Percentiles rank a stretch among this genome's conserved stretches.
phyloP scores from a whole-genome alignment of 1,140 invertebrate species.

The Dendrolimus kikuchii region DNA sequence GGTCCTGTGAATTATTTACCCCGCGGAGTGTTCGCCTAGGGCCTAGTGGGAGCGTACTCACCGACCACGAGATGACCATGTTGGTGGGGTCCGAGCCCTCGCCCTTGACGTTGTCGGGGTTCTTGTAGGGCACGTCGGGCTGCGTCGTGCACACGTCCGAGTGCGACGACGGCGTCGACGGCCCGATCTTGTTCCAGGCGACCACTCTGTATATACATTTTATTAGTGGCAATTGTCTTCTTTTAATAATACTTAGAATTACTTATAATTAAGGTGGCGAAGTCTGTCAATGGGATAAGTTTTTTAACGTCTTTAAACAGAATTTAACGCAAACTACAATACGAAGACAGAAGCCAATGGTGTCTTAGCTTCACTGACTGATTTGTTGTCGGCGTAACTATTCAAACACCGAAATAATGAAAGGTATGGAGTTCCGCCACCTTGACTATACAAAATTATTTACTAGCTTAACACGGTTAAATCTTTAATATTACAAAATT shows the following conservation, averaged over 20 bases:
- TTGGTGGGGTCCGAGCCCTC: slow-evolving; percentile 91
- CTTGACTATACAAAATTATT: too few relatives aligned
- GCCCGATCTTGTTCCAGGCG: slow-evolving; percentile 94
- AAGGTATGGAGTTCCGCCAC: too few relatives aligned
- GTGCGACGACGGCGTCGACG: slow-evolving; percentile 87
- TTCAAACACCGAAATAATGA: too few relatives aligned
- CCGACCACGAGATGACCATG: slow-evolving; percentile 95
- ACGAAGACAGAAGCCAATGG: too few relatives aligned
- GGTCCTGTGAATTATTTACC: too few relatives aligned
- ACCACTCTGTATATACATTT: slow-evolving; percentile 83
- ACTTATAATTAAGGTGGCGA: too few relatives aligned
- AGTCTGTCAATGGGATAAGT: too few relatives aligned
- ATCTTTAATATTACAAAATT: too few relatives aligned
- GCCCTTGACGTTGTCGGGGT: slow-evolving; percentile 95
- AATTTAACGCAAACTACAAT: too few relatives aligned
- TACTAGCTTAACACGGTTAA: too few relatives aligned
- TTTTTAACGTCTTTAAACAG: neutral
- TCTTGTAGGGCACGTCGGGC: slow-evolving; percentile 92
- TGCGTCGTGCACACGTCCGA: slow-evolving; percentile 89
- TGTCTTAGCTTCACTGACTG: too few relatives aligned
- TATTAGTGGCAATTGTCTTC: neutral
- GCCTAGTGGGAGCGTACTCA: slow-evolving; percentile 57
- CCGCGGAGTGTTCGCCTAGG: neutral
- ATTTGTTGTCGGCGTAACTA: too few relatives aligned
- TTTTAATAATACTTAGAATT: neutral